A percentile compares a stretch with the other conserved stretches of the same genome.
Evolutionary conservation across 2,113 vertebrate genomes (phyloP).

Genomic region (Brienomyrus longianalis): DNA sequence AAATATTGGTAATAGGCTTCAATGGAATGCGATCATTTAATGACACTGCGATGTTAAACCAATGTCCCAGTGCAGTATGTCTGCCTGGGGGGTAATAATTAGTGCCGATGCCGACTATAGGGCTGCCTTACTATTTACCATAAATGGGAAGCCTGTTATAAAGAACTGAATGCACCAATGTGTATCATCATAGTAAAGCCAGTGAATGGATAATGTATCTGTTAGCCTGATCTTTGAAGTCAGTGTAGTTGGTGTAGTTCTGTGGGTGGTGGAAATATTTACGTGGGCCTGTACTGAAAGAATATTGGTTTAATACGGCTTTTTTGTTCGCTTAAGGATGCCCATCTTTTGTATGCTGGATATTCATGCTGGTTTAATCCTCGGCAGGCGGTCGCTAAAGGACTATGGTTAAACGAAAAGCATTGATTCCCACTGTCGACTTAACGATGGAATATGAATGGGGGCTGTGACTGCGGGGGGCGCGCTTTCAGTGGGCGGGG

Average conservation of each 20-base stretch:
- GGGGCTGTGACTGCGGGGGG: conserved; percentile 5
- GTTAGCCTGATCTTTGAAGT: not conserved
- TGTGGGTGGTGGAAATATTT: not conserved
- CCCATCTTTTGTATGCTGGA: not conserved
- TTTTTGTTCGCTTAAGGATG: not conserved
- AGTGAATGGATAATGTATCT: not conserved
- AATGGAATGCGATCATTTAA: too few species aligned
- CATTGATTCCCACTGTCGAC: conserved; percentile 4
- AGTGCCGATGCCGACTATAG: not conserved
- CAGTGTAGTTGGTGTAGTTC: not conserved
- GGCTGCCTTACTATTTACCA: not conserved
- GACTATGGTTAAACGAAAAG: not conserved
- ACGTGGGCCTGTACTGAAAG: not conserved
- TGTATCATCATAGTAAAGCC: not conserved
- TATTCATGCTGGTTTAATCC: conserved; percentile 18
- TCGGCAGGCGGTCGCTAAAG: conserved; percentile 4
- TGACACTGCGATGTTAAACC: too few species aligned
- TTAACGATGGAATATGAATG: conserved; percentile 14
- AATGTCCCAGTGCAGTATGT: too few species aligned
- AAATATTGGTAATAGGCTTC: too few species aligned
- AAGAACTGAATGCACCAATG: not conserved
- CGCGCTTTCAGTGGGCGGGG: conserved; percentile 17
- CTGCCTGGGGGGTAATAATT: not conserved
- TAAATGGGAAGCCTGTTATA: not conserved
- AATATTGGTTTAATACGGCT: conserved; percentile 10